phyloP scores from a whole-genome alignment of 1,140 invertebrate species.

The Microplitis mediator region DNA sequence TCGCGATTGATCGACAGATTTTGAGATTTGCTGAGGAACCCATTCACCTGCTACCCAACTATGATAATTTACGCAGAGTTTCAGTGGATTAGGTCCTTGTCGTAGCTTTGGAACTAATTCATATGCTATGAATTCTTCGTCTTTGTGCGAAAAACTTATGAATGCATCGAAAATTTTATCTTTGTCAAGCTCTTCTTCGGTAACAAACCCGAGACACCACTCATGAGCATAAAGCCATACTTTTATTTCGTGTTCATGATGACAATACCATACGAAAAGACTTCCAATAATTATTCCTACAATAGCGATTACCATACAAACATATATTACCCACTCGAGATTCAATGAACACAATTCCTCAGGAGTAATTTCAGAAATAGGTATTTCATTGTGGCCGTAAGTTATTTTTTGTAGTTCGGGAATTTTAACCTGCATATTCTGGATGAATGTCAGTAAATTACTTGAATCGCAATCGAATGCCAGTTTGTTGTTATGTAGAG shows the following conservation, averaged over 20 bases:
- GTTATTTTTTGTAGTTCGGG: constrained; percentile 52
- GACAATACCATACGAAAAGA: constrained; percentile 67
- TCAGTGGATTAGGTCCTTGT: constrained; percentile 64
- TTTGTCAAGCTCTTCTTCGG: constrained; percentile 75
- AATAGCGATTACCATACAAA: constrained; percentile 57
- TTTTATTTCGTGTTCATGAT: constrained; percentile 70
- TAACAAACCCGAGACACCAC: constrained; percentile 69
- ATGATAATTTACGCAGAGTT: constrained; percentile 80
- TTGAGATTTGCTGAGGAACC: constrained; percentile 79
- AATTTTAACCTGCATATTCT: constrained; percentile 51
- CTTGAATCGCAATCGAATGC: constrained; percentile 50
- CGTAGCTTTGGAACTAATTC: constrained; percentile 74
- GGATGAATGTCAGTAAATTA: constrained; percentile 65
- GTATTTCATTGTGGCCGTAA: constrained; percentile 50
- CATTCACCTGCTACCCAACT: constrained; percentile 80
- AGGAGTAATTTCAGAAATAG: constrained; percentile 54
- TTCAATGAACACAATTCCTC: constrained; percentile 63
- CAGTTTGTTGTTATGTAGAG: too few species aligned
- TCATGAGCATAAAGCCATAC: constrained; percentile 74
- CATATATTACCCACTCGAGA: constrained; percentile 52
- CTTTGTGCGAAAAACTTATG: constrained; percentile 83
- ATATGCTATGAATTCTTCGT: constrained; percentile 75
- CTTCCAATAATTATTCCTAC: constrained; percentile 61
- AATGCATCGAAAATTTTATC: constrained; percentile 86
- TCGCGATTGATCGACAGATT: constrained; percentile 78